A percentile compares a stretch with the other conserved stretches of the same genome.
phyloP scores from a whole-genome alignment of 1,140 invertebrate genomes.

The Armadillidium nasatum region DNA sequence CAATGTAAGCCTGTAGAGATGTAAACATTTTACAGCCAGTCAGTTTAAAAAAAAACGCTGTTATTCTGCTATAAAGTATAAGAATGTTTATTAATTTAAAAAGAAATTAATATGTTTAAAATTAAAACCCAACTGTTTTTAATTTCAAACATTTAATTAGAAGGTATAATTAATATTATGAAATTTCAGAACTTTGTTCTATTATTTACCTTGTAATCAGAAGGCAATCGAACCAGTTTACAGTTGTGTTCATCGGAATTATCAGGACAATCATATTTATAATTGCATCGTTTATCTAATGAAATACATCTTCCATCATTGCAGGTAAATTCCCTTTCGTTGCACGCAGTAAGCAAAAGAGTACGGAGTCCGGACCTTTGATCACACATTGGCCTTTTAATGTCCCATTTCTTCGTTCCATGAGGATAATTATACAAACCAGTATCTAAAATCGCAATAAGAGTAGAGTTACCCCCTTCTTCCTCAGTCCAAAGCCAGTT shows the following conservation, averaged over 20 bases:
- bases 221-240: neutral
- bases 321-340: slow-evolving; percentile 18
- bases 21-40: too few relatives aligned
- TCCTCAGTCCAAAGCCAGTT: slow-evolving; percentile 3
- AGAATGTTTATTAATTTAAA: too few relatives aligned
- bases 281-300: neutral
- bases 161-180: too few relatives aligned
- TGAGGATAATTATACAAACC: slow-evolving; percentile 16
- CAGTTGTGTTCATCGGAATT: slow-evolving; percentile 24
- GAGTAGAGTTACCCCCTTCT: neutral
- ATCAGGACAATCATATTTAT: slow-evolving; percentile 26
- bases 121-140: too few relatives aligned
- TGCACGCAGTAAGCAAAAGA: neutral
- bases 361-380: slow-evolving; percentile 1
- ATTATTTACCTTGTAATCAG: slow-evolving; percentile 2
- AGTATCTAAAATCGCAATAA: neutral
- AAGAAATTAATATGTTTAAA: too few relatives aligned
- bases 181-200: too few relatives aligned
- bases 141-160: too few relatives aligned
- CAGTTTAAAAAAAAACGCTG: too few relatives aligned
- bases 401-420: neutral
- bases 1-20: too few relatives aligned
- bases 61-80: too few relatives aligned
- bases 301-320: slow-evolving; percentile 23
- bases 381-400: slow-evolving; percentile 7